A percentile compares a stretch with the other conserved stretches of the same genome.
Conservation (phyloP, 2,797 vertebrate species). For the Spheniscus humboldti region DNA sequence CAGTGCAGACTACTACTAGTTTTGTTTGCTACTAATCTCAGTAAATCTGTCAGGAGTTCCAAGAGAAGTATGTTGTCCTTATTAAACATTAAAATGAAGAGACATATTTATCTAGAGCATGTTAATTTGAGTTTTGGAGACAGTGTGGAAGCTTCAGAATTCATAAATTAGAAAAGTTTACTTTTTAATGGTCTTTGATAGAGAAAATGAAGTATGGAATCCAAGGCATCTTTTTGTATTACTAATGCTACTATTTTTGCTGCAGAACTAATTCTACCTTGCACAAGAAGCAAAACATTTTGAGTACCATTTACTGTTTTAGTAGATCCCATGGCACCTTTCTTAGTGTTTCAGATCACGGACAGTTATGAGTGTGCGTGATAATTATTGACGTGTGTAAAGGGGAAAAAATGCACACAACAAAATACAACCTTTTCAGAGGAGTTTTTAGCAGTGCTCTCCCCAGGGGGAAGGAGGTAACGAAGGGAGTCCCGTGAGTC, state of each 20-base stretch:
- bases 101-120: conserved; percentile 49
- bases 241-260: not conserved
- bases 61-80: conserved; percentile 36
- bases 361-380: rapidly evolving
- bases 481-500: not conserved
- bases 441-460: not conserved
- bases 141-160: conserved; percentile 1
- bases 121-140: conserved; percentile 34
- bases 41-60: conserved; percentile 53
- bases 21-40: conserved; percentile 52
- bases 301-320: not conserved
- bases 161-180: conserved; percentile 10
- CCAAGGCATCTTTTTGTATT: not conserved
- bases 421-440: not conserved
- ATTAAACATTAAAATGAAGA: conserved; percentile 64
- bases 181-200: not conserved
- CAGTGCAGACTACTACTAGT: conserved; percentile 23
- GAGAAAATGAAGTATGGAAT: not conserved
- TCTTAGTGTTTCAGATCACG: not conserved
- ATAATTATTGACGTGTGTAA: not conserved
- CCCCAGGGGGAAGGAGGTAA: not conserved
- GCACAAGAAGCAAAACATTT: not conserved
- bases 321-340: not conserved
- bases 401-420: not conserved
- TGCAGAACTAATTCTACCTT: not conserved